Percentiles rank a stretch among this genome's conserved stretches.
These are phyloP conservation scores for Geophilus truncorum DNA, from an alignment of 2,888 invertebrate genomes.

Conservation along the genomic window DNA sequence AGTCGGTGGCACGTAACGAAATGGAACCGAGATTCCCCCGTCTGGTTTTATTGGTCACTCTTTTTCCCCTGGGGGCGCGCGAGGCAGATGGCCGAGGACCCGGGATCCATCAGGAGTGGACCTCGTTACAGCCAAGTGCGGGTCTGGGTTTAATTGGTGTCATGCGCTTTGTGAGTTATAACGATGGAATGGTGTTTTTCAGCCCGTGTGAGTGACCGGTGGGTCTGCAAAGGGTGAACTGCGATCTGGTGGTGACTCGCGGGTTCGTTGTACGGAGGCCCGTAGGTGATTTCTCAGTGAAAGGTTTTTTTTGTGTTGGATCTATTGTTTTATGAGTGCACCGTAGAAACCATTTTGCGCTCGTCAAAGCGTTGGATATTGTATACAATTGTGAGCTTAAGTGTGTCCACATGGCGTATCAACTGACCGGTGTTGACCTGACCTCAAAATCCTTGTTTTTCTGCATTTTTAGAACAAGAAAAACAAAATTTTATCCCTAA, in stretches of 20 bases:
- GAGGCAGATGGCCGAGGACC: constrained; percentile 11
- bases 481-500: neutral
- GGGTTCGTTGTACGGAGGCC: neutral
- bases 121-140: neutral
- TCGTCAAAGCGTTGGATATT: neutral
- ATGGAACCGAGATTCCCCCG: constrained; percentile 20
- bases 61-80: neutral
- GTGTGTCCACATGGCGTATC: constrained; percentile 16
- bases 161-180: neutral
- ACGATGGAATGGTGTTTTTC: neutral
- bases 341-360: constrained; percentile 6
- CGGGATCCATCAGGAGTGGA: neutral
- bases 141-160: neutral
- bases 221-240: neutral
- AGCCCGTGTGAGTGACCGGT: neutral
- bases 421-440: neutral
- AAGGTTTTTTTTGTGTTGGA: neutral
- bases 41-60: constrained; percentile 10
- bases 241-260: neutral
- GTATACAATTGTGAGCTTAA: constrained; percentile 20
- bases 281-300: neutral
- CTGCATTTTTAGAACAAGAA: neutral
- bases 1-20: constrained; percentile 15
- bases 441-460: neutral
- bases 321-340: constrained; percentile 20